These are phyloP conservation scores for Takifugu rubripes DNA, from an alignment of 2,797 vertebrate genomes.

Conservation along the genomic window DNA sequence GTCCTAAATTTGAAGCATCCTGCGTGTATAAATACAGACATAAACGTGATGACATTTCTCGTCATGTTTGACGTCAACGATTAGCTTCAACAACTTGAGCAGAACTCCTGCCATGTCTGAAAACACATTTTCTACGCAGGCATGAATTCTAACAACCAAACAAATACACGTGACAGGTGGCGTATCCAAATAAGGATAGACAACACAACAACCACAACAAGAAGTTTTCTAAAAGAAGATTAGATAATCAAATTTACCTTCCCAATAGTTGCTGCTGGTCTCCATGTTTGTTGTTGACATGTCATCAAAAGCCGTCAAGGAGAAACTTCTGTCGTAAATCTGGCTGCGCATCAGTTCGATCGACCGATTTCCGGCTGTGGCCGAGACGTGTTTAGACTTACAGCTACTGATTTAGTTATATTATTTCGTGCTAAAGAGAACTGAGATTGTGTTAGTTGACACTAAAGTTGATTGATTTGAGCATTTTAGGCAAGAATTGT, in stretches of 20 bases:
- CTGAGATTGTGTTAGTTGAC: no score
- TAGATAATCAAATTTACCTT: slow-evolving; percentile 73
- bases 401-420: no score
- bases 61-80: background rate
- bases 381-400: no score
- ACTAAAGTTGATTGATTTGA: no score
- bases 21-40: no score
- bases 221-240: background rate
- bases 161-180: no score
- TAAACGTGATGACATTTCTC: background rate
- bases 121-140: background rate
- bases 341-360: slow-evolving; percentile 1
- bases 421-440: no score
- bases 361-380: slow-evolving; percentile 8
- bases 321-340: slow-evolving; percentile 39
- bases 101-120: background rate
- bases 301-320: slow-evolving; percentile 72
- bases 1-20: no score
- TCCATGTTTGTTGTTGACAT: slow-evolving; percentile 86
- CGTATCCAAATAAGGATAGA: background rate
- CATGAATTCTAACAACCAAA: background rate
- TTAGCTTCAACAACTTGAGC: slow-evolving; percentile 21
- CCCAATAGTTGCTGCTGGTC: slow-evolving; percentile 83
- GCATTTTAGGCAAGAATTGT: no score
- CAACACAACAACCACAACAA: fast-evolving